Base-by-base conservation (phyloP, 2,888 invertebrate species). In the Orthosia gothica region DNA sequence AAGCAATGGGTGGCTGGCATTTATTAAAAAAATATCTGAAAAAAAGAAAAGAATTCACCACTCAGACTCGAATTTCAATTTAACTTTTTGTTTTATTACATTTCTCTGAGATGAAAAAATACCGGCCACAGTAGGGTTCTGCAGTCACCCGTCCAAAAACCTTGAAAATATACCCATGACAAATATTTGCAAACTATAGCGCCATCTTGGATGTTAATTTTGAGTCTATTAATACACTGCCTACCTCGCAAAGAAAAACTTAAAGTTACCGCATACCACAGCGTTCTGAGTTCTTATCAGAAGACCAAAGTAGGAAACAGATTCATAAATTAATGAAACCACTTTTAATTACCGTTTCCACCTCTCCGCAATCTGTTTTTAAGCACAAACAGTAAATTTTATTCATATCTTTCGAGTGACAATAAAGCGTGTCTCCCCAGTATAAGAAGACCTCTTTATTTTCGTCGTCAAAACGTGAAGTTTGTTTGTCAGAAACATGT, bases 401-500 rank as follows among this genome's bases (percentile, higher is more conserved):
- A 69, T 80, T 81, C 59, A 73, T 79, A 72, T 63, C 23, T 74
- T 45, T 47, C 15, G 20, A 54, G 74, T 61, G 70, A 81, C 71
- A 85, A 79, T 83, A 70, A 79, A 84, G 57, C 20, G n/a, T 49
- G 2, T 0, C 1, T 3, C 15, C 23, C 86, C 71, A 74, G 15
- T 23, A 1, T 74, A 70, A 50, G 3, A 5, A 67, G 73, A 70
- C n/a, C 75, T 63, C 47, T 54, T 70, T 67, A 75, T 45, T 72
- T 59, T 18, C 26, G 13, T 7, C 4, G 0, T 18, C n/a, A n/a
- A 23, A 58, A 55, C 40, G 16, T 18, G 32, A 59, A 26, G n/a
- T 66, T 61, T 49, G 9, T 20, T 5, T 55, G 55, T 52, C 58
- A 72, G 70, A 66, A 72, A 75, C 68, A 69, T 55, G 62, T 62